Conservation (phyloP, 1,140 invertebrate genomes). For the Bombus pyrosoma region DNA sequence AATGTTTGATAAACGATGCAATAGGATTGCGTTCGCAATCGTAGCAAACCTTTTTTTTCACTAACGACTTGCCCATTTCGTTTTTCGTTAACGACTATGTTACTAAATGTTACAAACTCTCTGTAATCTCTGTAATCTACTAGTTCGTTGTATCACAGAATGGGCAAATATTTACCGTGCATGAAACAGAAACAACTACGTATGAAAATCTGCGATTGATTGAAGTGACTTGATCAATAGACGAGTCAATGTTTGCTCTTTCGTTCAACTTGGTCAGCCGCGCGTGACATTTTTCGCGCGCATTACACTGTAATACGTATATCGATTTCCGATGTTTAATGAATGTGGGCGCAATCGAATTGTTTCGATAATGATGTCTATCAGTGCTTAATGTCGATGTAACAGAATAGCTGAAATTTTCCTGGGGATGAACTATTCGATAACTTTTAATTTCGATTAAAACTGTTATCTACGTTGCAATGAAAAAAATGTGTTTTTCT, state of each 20-base stretch:
- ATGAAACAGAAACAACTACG: conserved; percentile 7
- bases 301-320: neutral
- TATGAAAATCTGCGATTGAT: conserved; percentile 29
- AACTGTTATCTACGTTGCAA: neutral
- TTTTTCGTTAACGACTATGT: conserved; percentile 4
- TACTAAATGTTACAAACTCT: conserved; percentile 1
- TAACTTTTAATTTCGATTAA: neutral
- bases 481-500: neutral
- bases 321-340: conserved; percentile 18
- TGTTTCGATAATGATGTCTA: neutral
- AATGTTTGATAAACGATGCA: neutral
- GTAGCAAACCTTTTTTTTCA: neutral
- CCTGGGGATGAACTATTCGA: neutral
- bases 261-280: neutral
- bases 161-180: conserved; percentile 1
- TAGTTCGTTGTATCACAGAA: neutral
- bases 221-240: conserved; percentile 30
- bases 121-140: neutral
- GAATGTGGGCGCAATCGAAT: neutral
- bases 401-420: neutral
- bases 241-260: neutral
- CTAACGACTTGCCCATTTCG: conserved; percentile 1
- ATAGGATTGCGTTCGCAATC: neutral
- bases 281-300: conserved; percentile 17
- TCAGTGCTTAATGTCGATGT: neutral